Evolutionary conservation across 2,797 vertebrate species (phyloP).

Genomic region (Dryobates pubescens): DNA sequence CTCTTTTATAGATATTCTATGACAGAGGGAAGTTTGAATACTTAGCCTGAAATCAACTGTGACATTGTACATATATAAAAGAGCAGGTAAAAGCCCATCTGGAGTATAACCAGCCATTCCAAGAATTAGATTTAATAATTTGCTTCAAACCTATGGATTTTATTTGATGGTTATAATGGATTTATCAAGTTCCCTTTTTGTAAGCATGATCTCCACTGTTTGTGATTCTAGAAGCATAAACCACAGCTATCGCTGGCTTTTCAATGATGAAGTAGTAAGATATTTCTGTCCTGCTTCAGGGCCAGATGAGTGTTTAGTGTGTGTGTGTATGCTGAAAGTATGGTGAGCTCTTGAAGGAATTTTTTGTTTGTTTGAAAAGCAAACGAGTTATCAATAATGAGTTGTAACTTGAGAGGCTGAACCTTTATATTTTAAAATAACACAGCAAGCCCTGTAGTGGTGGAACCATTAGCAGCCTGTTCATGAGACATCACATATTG

Average conservation of each 20-base stretch:
- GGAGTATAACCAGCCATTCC: not conserved
- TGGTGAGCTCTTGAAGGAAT: not conserved
- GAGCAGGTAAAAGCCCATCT: not conserved
- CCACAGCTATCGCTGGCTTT: not conserved
- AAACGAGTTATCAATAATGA: not conserved
- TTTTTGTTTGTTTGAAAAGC: not conserved
- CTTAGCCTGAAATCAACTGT: not conserved
- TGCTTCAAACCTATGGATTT: not conserved
- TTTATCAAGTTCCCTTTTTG: not conserved
- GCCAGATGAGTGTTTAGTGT: not conserved
- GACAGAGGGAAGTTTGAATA: not conserved
- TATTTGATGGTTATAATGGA: not conserved
- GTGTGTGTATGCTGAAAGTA: not conserved
- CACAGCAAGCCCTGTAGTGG: not conserved
- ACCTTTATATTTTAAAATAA: slow-evolving; percentile 4
- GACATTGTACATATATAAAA: not conserved
- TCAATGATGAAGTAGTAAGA: slow-evolving; percentile 4
- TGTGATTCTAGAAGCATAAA: slow-evolving; percentile 12
- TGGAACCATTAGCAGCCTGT: not conserved
- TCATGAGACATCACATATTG: not conserved
- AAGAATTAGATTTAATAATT: not conserved
- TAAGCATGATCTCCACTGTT: not conserved
- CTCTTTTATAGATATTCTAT: not conserved
- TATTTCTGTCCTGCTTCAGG: slow-evolving; percentile 39
- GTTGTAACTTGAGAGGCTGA: not conserved